Percentiles rank a stretch among this genome's conserved stretches.
Evolutionary conservation across 2,797 vertebrate species (phyloP).

Genomic region (Knipowitschia caucasica): DNA sequence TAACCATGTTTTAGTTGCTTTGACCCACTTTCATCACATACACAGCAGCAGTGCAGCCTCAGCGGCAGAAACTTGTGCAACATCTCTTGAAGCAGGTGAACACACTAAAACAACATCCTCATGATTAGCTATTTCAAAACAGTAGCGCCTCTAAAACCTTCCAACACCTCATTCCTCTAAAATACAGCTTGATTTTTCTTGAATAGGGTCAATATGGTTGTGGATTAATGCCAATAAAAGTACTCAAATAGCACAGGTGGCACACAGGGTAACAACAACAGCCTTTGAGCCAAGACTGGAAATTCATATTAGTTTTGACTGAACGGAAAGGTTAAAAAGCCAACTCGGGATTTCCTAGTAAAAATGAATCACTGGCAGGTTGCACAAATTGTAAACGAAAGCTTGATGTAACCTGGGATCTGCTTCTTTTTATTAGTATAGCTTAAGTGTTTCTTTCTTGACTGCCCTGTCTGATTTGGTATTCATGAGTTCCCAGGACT

Average conservation of each 20-base stretch:
- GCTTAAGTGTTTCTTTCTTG: slow-evolving; percentile 25
- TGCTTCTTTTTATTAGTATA: slow-evolving; percentile 31
- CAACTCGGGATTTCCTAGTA: slow-evolving; percentile 50
- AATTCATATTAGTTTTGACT: slow-evolving; percentile 48
- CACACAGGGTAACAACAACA: slow-evolving; percentile 31
- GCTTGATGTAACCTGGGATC: slow-evolving; percentile 39
- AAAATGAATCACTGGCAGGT: slow-evolving; percentile 34
- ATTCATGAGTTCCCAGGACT: slow-evolving; percentile 56
- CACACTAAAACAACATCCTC: too few relatives aligned
- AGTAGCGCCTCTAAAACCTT: too few relatives aligned
- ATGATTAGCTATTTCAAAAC: too few relatives aligned
- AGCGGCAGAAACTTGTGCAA: too few relatives aligned
- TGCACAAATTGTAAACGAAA: slow-evolving; percentile 37
- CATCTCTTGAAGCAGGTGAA: too few relatives aligned
- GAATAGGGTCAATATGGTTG: too few relatives aligned
- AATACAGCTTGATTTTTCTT: too few relatives aligned
- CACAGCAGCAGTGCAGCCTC: too few relatives aligned
- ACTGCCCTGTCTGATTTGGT: slow-evolving; percentile 52
- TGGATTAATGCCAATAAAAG: slow-evolving; percentile 33
- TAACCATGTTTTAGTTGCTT: too few relatives aligned
- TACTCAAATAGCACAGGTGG: slow-evolving; percentile 27
- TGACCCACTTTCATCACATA: too few relatives aligned
- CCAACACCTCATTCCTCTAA: too few relatives aligned
- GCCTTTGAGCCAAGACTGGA: slow-evolving; percentile 52
- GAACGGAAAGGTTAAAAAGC: slow-evolving; percentile 49